phyloP scores from a whole-genome alignment of 2,113 vertebrate species.

The Phoxinus phoxinus region DNA sequence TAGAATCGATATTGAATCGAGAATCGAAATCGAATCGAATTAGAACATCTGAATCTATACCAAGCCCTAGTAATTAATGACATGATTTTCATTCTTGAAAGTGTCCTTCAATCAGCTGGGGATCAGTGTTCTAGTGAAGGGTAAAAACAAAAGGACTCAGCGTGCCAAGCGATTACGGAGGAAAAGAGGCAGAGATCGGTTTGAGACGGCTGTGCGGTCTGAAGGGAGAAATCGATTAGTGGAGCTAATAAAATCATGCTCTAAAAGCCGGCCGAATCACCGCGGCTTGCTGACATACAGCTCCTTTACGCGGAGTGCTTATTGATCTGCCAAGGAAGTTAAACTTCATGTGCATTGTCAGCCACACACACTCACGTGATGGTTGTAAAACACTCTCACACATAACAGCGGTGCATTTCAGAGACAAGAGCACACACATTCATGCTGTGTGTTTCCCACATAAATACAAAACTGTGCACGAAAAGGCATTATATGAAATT shows the following conservation, averaged over 20 bases:
- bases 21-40: too few relatives aligned
- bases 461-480: slow-evolving; percentile 30
- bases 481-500: slow-evolving; percentile 36
- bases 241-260: slow-evolving; percentile 50
- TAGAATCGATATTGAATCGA: too few relatives aligned
- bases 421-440: neutral
- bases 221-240: slow-evolving; percentile 47
- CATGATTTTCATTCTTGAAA: slow-evolving; percentile 8
- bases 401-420: neutral
- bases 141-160: slow-evolving; percentile 18
- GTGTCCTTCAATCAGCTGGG: neutral
- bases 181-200: slow-evolving; percentile 9
- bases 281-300: slow-evolving; percentile 36
- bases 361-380: slow-evolving; percentile 20
- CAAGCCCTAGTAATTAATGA: neutral
- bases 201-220: neutral
- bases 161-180: neutral
- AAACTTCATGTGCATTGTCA: slow-evolving; percentile 44
- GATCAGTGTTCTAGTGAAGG: slow-evolving; percentile 4
- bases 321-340: slow-evolving; percentile 52
- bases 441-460: slow-evolving; percentile 3
- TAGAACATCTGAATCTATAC: too few relatives aligned
- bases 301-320: slow-evolving; percentile 33
- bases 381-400: slow-evolving; percentile 19
- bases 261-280: slow-evolving; percentile 5